Evolutionary conservation across 2,113 vertebrate genomes (phyloP), one percentile per base, ranked within the genome.

Genomic region (Chaetodon auriga): DNA sequence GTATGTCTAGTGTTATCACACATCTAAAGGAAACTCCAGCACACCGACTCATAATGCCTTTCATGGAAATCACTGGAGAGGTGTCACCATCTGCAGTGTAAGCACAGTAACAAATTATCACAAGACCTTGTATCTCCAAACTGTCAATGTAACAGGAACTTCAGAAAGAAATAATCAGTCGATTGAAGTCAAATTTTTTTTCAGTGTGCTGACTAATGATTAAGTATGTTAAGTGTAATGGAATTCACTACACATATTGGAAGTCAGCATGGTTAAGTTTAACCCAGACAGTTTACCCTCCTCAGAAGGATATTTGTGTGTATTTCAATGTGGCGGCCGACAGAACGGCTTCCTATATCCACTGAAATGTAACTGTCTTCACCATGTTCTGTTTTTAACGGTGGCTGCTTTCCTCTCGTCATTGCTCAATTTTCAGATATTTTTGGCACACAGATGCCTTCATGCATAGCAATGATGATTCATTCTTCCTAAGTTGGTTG

Each of bases 401-500:
- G 36, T 23, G 25, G 38, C 15, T 57, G 68, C 43, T 43, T 58
- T 64, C 51, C n/a, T 54, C 11, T 18, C 12, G 19, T 82, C 7
- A 49, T 55, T 49, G 25, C 46, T 54, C 9, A 45, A 21, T 66
- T 60, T 61, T 43, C 2, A 2, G 6, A 0, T 21, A 55, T 57
- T 55, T 11, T 74, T 79, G 75, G 78, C 77, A 77, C 35, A 49
- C 9, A 63, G 25, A 63, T 15, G 30, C 49, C 7, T 48, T 64
- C 12, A 35, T 71, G 51, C 71, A 65, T 70, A 65, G 9, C 55
- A 58, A 78, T 74, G 45, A 46, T 78, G 46, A 68, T 73, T 78
- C 36, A 53, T 78, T 61, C 21, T 35, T 68, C 15, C 19, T 7
- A 71, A 61, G 45, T 68, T 81, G 51, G 51, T 85, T 66, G n/a